phyloP scores from a whole-genome alignment of 2,113 vertebrate species.

The Tragulus kanchil region DNA sequence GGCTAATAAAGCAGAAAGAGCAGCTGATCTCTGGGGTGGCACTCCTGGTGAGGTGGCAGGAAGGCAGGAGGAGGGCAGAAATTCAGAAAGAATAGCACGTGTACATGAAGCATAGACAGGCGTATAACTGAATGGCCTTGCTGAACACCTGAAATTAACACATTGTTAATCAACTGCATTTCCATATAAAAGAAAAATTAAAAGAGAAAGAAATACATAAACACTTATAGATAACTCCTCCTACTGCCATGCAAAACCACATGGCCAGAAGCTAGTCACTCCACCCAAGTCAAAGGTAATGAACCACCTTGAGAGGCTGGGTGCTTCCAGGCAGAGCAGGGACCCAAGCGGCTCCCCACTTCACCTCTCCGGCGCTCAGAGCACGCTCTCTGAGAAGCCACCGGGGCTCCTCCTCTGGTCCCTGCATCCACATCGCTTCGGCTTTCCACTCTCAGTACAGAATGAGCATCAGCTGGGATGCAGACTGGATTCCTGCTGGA shows the following conservation, averaged over 20 bases:
- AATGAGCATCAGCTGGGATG: not conserved
- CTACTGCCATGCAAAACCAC: not conserved
- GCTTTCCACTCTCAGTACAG: not conserved
- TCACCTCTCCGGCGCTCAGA: fast-evolving
- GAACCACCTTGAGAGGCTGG: not conserved
- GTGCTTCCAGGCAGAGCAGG: not conserved
- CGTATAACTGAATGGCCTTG: fast-evolving
- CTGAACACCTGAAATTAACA: not conserved
- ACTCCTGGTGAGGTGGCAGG: not conserved
- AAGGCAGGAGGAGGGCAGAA: not conserved
- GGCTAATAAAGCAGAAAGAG: not conserved
- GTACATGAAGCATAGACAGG: not conserved
- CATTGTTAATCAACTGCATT: not conserved
- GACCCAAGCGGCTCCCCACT: fast-evolving
- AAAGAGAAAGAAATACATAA: fast-evolving
- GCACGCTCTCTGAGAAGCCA: not conserved
- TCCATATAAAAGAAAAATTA: not conserved
- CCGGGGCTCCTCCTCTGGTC: fast-evolving
- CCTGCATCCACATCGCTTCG: fast-evolving
- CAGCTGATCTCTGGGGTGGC: not conserved
- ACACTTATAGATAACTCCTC: not conserved
- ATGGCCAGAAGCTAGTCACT: not conserved
- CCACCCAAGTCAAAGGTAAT: not conserved
- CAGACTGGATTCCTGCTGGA: not conserved
- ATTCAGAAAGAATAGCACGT: no score